Conservation (phyloP, 2,113 vertebrate species). For the Nycticorax nycticorax region DNA sequence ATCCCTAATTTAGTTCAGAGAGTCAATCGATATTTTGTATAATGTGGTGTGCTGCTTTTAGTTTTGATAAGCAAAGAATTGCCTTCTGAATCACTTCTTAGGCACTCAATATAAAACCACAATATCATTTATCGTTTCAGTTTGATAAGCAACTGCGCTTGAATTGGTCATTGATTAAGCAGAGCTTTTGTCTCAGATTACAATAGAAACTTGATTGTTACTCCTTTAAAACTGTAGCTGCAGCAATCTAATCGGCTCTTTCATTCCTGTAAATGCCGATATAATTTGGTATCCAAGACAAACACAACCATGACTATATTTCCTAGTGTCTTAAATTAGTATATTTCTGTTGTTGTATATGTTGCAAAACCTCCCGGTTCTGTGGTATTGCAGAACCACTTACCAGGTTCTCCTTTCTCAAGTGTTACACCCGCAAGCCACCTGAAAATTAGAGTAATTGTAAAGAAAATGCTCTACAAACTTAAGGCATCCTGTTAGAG, state of each 20-base stretch:
- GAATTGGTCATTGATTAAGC: conserved; percentile 31
- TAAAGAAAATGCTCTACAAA: neutral
- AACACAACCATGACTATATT: neutral
- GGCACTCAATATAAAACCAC: neutral
- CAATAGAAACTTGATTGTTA: neutral
- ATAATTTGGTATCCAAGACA: neutral
- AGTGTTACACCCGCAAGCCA: neutral
- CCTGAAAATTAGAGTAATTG: neutral
- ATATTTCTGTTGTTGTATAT: neutral
- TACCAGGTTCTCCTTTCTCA: neutral
- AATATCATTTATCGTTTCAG: neutral
- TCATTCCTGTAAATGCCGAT: neutral
- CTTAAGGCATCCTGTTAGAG: neutral
- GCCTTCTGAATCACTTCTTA: neutral
- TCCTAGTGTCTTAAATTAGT: neutral
- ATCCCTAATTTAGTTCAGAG: conserved; percentile 14
- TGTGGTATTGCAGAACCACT: neutral
- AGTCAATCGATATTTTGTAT: conserved; percentile 3
- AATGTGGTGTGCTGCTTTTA: neutral
- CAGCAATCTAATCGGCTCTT: neutral
- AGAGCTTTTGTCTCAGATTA: neutral
- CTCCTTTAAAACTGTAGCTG: neutral
- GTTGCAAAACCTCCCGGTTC: neutral
- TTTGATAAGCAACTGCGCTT: neutral
- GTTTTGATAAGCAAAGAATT: conserved; percentile 10